Evolutionary conservation across 2,797 vertebrate species (phyloP).

Genomic region (Crenichthys baileyi): DNA sequence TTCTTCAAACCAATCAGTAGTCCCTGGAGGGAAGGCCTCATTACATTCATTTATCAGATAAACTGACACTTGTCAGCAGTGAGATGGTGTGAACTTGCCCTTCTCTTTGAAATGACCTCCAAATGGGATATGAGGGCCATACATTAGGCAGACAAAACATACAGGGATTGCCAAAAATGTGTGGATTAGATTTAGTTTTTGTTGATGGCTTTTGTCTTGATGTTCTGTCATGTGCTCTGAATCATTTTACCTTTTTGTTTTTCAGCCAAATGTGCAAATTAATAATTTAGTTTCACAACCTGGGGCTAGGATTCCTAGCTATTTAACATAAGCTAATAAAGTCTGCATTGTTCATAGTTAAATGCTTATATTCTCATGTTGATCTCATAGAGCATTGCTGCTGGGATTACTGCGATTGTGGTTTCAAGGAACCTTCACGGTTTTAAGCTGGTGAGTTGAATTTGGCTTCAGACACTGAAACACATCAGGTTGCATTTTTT

Average conservation of each 20-base stretch:
- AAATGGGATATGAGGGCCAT: background rate
- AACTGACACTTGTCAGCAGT: slow-evolving; percentile 33
- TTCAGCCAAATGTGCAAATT: background rate
- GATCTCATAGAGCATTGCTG: slow-evolving; percentile 85
- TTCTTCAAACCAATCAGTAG: slow-evolving; percentile 45
- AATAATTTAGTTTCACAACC: slow-evolving; percentile 18
- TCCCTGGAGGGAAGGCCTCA: slow-evolving; percentile 47
- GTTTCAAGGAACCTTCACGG: slow-evolving; percentile 85
- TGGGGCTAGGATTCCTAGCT: slow-evolving; percentile 1
- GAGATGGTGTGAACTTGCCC: slow-evolving; percentile 27
- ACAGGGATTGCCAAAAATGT: slow-evolving; percentile 6
- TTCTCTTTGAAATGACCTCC: slow-evolving; percentile 25
- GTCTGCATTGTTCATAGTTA: background rate
- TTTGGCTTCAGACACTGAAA: slow-evolving; percentile 4
- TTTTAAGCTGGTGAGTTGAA: slow-evolving; percentile 78
- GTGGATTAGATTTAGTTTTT: slow-evolving; percentile 3
- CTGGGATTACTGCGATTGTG: slow-evolving; percentile 90
- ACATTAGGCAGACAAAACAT: slow-evolving; percentile 3
- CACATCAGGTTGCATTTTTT: slow-evolving; percentile 1
- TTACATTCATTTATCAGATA: slow-evolving; percentile 32
- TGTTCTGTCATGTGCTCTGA: background rate
- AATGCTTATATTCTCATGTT: slow-evolving; percentile 46
- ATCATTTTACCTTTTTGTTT: background rate
- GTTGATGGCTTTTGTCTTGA: background rate
- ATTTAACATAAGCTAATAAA: slow-evolving; percentile 25